phyloP scores from a whole-genome alignment of 2,113 vertebrate species.

The Herpetotheres cachinnans region DNA sequence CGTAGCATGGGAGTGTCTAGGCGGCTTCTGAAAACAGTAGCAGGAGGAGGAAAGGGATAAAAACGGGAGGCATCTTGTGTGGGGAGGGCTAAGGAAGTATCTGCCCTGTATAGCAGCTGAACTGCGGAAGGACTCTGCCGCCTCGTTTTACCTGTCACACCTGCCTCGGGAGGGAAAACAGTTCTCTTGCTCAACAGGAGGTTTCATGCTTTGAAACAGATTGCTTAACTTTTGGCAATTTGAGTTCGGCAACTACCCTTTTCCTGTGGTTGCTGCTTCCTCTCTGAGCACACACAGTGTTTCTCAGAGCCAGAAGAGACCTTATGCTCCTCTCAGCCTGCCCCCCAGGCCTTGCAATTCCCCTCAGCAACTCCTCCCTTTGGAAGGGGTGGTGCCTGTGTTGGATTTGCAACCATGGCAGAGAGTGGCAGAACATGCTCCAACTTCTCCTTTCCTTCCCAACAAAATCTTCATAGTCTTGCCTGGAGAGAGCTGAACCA shows the following conservation, averaged over 20 bases:
- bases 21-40: neutral
- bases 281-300: neutral
- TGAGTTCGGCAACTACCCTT: neutral
- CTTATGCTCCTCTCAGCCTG: neutral
- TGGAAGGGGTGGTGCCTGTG: neutral
- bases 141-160: neutral
- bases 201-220: neutral
- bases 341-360: neutral
- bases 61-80: neutral
- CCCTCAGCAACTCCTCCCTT: neutral
- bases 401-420: neutral
- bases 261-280: constrained; percentile 30
- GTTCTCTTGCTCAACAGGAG: constrained; percentile 22
- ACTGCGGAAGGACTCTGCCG: neutral
- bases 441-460: neutral
- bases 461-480: neutral
- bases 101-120: neutral
- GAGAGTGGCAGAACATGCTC: neutral
- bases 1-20: neutral
- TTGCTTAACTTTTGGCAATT: constrained; percentile 34
- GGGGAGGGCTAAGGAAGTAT: neutral
- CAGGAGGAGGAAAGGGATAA: neutral
- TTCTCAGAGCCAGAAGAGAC: neutral
- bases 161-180: neutral
- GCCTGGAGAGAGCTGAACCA: neutral